Evolutionary conservation across 2,888 invertebrate species (phyloP), one percentile per base, ranked within the genome.

Genomic region (Drosophila putrida): DNA sequence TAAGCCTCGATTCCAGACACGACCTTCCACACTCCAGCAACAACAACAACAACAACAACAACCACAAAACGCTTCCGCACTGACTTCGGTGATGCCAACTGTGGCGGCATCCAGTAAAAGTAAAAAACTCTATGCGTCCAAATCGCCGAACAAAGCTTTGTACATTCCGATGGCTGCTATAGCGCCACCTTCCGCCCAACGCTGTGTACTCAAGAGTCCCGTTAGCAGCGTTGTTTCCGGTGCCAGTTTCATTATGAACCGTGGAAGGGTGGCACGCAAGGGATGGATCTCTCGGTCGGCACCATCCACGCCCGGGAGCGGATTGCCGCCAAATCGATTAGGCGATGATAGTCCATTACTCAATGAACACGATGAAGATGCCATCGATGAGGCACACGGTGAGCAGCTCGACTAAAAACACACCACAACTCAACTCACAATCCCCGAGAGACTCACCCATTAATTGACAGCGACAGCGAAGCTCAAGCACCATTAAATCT

Each of bases 211-310:
- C 2, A 90, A 92, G 64, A 92, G 92, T 75, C 92, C 93, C 11
- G 90, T 92, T 0, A 90, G 89, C 68, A 90, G 88, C 55, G 84
- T 88, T 11, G 90, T 91, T 2, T 90, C 85, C 39, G 90, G 89
- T 1, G 90, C 90, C 41, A 91, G 86, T 62, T 92, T 92, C 72
- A 91, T 92, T 60, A 82, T 90, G 6, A 87, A 85, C 43, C 90
- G 91, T 0, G 90, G 90, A 6, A 92, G 93, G 2, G 92, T 71
- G 9, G 81, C 93, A 6, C 93, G 94, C 53, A 92, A 94, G 66
- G 93, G 95, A 44, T 95, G 95, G 93, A 93, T 96, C 6, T 96
- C 96, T 0, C 93, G 96, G 27, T 96, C 96, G 0, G 97, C 97
- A 0, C 97, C 97, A 0, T 96, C 95, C 3, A 97, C 96, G 0